Base-by-base conservation (phyloP, 2,113 vertebrate genomes). In the Petroica traversi region DNA sequence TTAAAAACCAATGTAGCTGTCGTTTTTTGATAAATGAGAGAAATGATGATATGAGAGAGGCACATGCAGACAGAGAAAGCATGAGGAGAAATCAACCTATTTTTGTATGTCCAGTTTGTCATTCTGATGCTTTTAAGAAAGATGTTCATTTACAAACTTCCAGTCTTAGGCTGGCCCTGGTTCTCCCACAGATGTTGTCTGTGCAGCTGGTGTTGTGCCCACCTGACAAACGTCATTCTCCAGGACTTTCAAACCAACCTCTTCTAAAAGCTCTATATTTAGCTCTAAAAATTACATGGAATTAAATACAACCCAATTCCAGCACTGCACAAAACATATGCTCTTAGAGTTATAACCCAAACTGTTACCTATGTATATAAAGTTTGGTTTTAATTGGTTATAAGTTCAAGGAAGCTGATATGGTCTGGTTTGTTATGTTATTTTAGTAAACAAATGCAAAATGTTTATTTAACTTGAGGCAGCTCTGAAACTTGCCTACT, bases 401-500 rank as follows among this genome's bases (percentile, higher is more conserved):
- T 57, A 75, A 62, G 18, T 91, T 93, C 64, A 51, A 75, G 79
- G 78, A 93, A 77, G 36, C 34, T 79, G 52, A 72, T 86, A 68
- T 9, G 19, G 14, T 51, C 76, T 90, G 9, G 5, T 81, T 89
- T 91, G 48, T 79, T 85, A 41, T 29, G 26, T 66, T 93, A 76
- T 73, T 94, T 92, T 88, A 85, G 92, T 89, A 91, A 93, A 76
- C 29, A 88, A 66, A 93, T 88, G 46, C 40, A 69, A 74, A 85
- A 66, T 62, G 49, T 79, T 95, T 95, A 51, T 68, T 91, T 94
- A 81, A 76, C 51, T 92, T 77, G 34, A 73, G 51, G 75, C 14
- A 82, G 41, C 49, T 89, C 84, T 88, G 55, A 87, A 79, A 83
- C 58, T 85, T 94, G 49, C 54, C 81, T 95, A 55, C 89, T 88